Conservation (phyloP, 2,113 vertebrate genomes). For the Sminthopsis crassicaudata region DNA sequence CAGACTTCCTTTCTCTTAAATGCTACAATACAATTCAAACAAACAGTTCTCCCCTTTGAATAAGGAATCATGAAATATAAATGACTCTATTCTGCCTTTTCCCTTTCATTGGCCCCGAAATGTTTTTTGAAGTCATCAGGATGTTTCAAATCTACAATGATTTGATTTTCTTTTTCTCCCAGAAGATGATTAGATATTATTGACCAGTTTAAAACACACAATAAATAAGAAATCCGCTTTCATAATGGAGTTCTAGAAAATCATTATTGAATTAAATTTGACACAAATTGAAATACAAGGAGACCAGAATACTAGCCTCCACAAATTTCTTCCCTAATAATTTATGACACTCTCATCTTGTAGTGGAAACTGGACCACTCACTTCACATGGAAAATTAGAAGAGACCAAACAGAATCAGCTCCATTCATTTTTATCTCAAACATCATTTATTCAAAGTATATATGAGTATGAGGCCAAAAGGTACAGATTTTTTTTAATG, state of each 20-base stretch:
- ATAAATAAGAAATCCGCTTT: conserved; percentile 49
- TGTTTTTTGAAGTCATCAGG: neutral
- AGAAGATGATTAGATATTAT: conserved; percentile 69
- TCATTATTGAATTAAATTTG: conserved; percentile 67
- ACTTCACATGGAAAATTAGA: conserved; percentile 70
- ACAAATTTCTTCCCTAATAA: conserved; percentile 67
- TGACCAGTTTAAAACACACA: conserved; percentile 62
- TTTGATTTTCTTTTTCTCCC: conserved; percentile 58
- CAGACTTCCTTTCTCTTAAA: neutral
- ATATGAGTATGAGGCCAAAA: neutral
- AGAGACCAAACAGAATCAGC: neutral
- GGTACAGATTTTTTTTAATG: neutral
- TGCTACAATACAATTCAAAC: neutral
- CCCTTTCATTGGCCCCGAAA: neutral
- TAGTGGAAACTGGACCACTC: conserved; percentile 65
- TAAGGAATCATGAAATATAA: neutral
- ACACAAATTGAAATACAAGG: conserved; percentile 66
- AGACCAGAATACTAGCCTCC: conserved; percentile 64
- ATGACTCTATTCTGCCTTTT: neutral
- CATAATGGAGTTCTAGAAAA: conserved; percentile 25
- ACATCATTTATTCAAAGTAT: neutral
- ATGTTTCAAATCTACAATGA: conserved; percentile 15
- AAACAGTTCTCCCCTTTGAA: neutral
- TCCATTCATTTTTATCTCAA: conserved; percentile 38
- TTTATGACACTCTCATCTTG: conserved; percentile 66